Conservation (phyloP, 2,888 invertebrate genomes). For the Icerya purchasi region DNA sequence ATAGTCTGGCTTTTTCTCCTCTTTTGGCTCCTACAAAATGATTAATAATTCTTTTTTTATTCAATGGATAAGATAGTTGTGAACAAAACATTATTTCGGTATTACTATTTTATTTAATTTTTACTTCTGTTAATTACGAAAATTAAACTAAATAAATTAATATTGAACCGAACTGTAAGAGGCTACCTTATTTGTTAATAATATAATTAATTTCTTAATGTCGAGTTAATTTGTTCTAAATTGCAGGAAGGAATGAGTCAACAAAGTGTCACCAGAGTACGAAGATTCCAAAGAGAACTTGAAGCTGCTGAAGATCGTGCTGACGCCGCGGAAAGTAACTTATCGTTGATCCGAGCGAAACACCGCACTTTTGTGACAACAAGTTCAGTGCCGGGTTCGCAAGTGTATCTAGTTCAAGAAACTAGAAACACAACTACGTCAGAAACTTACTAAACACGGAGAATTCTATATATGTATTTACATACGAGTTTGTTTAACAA, state of each 20-base stretch:
- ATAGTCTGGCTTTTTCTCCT: no score
- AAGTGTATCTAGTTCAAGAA: conserved; percentile 76
- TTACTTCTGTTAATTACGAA: no score
- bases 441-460: conserved; percentile 13
- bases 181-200: no score
- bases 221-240: conserved; percentile 11
- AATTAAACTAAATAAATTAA: no score
- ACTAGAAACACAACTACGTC: conserved; percentile 31
- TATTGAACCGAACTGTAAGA: no score
- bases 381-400: conserved; percentile 74
- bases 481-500: background rate
- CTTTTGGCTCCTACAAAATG: no score
- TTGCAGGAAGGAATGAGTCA: conserved; percentile 69
- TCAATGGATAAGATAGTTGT: no score
- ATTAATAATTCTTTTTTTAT: no score
- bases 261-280: conserved; percentile 83
- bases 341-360: conserved; percentile 88
- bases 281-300: conserved; percentile 93
- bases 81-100: no score
- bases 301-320: conserved; percentile 95
- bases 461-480: background rate
- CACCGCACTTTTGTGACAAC: conserved; percentile 95
- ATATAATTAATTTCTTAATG: no score
- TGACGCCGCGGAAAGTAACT: conserved; percentile 80
- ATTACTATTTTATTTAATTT: no score